Percentiles rank a stretch among this genome's conserved stretches.
These are phyloP conservation scores for Caracal caracal DNA, from an alignment of 2,113 vertebrate species.

Conservation along the genomic window DNA sequence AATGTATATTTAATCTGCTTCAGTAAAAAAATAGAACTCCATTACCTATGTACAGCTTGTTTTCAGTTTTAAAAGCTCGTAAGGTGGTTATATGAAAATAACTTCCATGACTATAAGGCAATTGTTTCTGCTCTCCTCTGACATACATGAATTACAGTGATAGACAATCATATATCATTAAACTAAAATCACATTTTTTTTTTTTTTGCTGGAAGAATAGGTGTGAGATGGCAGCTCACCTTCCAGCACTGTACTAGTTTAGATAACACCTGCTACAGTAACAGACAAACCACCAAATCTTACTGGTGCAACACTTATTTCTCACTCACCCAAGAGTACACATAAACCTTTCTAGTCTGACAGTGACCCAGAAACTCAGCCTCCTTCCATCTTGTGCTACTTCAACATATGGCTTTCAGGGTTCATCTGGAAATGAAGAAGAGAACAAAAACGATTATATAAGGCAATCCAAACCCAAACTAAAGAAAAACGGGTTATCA, in stretches of 20 bases:
- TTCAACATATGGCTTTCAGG: neutral
- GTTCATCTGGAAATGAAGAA: neutral
- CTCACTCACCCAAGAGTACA: neutral
- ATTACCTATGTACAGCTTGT: neutral
- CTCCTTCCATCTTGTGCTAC: neutral
- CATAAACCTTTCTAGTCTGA: neutral
- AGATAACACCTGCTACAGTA: neutral
- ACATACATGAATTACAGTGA: neutral
- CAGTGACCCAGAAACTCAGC: too few relatives aligned
- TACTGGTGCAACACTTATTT: neutral
- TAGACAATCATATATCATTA: neutral
- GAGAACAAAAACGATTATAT: neutral
- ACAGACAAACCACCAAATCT: neutral
- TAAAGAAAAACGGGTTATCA: neutral
- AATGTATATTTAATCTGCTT: constrained; percentile 41
- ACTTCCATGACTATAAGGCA: neutral
- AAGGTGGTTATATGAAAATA: neutral
- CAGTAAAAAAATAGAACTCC: constrained; percentile 40
- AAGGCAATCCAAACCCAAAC: neutral
- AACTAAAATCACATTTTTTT: neutral
- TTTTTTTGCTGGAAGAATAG: neutral
- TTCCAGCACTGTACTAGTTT: neutral
- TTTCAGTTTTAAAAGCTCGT: constrained; percentile 42
- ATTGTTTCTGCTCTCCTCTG: constrained; percentile 16
- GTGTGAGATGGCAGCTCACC: neutral